Evolutionary conservation across 1,140 invertebrate genomes (phyloP).

Genomic region (Zaprionus ornatus): DNA sequence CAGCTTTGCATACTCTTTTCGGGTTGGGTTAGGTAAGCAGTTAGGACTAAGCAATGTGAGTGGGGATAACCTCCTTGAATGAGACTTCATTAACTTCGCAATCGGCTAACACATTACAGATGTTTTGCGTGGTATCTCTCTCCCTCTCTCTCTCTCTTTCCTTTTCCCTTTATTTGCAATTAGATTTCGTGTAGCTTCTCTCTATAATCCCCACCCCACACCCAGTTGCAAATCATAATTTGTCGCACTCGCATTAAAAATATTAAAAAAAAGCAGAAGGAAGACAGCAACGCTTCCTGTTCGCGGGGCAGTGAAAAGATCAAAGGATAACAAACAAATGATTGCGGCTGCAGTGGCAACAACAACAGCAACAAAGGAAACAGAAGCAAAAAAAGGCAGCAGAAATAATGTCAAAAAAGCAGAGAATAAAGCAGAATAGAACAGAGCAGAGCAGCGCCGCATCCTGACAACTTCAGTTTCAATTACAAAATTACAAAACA

Average conservation of each 20-base stretch:
- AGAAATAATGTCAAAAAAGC: conserved; percentile 62
- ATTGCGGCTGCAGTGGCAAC: conserved; percentile 54
- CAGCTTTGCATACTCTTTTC: conserved; percentile 55
- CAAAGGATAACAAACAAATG: conserved; percentile 80
- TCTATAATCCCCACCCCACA: neutral
- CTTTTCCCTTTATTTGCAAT: neutral
- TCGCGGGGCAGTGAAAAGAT: conserved; percentile 71
- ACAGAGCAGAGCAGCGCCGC: conserved; percentile 5
- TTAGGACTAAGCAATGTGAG: conserved; percentile 48
- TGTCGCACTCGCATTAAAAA: conserved; percentile 71
- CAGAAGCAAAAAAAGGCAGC: conserved; percentile 38
- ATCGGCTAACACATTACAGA: neutral
- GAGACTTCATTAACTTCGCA: neutral
- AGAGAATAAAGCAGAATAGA: conserved; percentile 34
- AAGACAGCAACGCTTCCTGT: conserved; percentile 27
- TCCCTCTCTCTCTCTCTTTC: neutral
- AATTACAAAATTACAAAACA: conserved; percentile 82
- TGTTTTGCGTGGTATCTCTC: neutral
- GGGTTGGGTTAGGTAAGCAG: neutral
- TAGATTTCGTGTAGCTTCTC: neutral
- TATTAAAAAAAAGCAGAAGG: conserved; percentile 50
- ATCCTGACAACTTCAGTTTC: conserved; percentile 73
- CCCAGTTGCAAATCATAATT: conserved; percentile 55
- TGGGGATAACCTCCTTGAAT: neutral
- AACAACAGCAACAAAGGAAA: conserved; percentile 20